Evolutionary conservation across 64 coral and sea anemone species (phyloP), one percentile per base, ranked within the genome.

Genomic region (Platygyra sinensis): DNA sequence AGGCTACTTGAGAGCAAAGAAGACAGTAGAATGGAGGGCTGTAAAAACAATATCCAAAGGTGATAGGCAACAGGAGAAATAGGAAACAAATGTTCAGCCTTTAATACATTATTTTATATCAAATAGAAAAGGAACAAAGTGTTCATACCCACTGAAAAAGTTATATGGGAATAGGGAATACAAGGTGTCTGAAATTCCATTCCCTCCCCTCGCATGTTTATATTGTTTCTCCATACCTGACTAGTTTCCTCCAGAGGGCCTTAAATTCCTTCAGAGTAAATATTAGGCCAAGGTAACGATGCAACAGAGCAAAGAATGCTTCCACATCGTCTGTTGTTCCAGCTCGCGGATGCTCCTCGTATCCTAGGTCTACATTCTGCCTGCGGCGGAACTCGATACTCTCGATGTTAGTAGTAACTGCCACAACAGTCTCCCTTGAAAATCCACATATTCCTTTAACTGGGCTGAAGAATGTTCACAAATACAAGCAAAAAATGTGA

Each of bases 241-340:
- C 91, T 22, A 80, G 14, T 69, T 87, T 87, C 12, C 39, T 75
- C 84, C 91, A 93, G 30, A 72, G 30, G 5, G 54, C 73, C 62
- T 93, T 87, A 24, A 93, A 79, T 14, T 92, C 51, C 11, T 87
- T 92, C 7, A 54, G 13, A 13, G 52, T 54, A 54, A 54, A 54
- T 54, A 10, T 54, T 0, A 54, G 52, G 13, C 52, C 52, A 8
- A 54, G 52, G 52, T 54, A 54, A 10, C 52, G 52, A 33, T 88
- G 93, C 9, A 95, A 59, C 15, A 94, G 49, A 15, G 79, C 22
- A 36, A 95, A 71, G 69, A 95, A 91, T 20, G 62, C 83, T 19
- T 94, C 93, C 13, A 90, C 75, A 63, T 94, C 93, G 87, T 94
- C 93, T 55, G 82, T 90, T 65, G 88, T 73, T 12, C 93, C 76